Base-by-base conservation (phyloP, 2,888 invertebrate species). In the Macrosoma leucophasiata region DNA sequence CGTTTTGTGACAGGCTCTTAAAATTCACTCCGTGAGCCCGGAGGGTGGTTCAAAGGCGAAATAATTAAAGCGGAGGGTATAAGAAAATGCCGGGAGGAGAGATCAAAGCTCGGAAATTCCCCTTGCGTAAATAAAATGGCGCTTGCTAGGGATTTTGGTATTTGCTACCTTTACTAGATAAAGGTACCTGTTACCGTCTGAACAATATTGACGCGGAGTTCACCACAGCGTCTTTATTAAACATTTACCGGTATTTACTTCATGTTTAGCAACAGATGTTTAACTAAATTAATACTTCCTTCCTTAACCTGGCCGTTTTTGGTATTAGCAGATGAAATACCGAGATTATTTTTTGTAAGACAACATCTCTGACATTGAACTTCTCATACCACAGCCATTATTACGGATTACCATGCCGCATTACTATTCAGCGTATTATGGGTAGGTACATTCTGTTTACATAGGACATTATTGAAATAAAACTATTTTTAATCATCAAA, bases 1-100 rank as follows among this genome's bases (percentile, higher is more conserved):
- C 74, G 76, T 82, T 81, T 78, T 69, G 73, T 60, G 71, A 73
- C 71, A 71, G 66, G 62, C 75, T 78, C 74, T 82, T 79, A 74
- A 81, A 81, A 82, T 82, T 81, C 79, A 70, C 65, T 69, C 63
- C 70, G 58, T 73, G 71, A 62, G 58, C 59, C 44, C 45, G n/a
- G 50, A 54, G 69, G 65, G 70, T 60, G 62, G 66, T 70, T 75
- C 72, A 74, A 74, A 78, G 72, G 76, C 69, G 67, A 78, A 79
- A 82, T 82, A 81, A 82, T 82, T 82, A 82, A 76, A 74, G 71
- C 63, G 58, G 63, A 65, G 70, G 70, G 66, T 62, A 67, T 69
- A 77, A 79, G 76, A 78, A 77, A 77, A 76, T 71, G 69, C 62
- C 61, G 64, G 62, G 61, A 59, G 64, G 57, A 56, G 61, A 71